These are phyloP conservation scores for Actenoides lindsayi DNA, from an alignment of 2,113 vertebrate species.

Conservation along the genomic window DNA sequence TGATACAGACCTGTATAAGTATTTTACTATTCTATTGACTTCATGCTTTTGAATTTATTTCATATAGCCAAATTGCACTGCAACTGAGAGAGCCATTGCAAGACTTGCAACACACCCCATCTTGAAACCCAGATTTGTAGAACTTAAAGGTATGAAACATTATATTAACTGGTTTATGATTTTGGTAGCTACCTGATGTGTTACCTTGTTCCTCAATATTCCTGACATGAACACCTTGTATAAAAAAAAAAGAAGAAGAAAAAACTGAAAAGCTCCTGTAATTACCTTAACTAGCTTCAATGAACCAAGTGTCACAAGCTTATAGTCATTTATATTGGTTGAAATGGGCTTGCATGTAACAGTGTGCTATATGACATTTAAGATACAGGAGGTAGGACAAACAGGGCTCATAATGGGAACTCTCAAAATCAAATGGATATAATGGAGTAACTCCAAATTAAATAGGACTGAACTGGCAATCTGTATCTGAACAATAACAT, in stretches of 20 bases:
- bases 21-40: neutral
- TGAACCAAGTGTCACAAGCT: neutral
- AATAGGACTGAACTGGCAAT: neutral
- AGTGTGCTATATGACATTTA: neutral
- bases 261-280: neutral
- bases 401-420: neutral
- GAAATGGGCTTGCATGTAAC: neutral
- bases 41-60: neutral
- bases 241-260: neutral
- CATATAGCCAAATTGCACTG: slow-evolving; percentile 77
- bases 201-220: neutral
- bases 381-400: neutral
- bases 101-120: slow-evolving; percentile 87
- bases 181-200: neutral
- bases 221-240: neutral
- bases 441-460: neutral
- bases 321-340: neutral
- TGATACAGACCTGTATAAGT: neutral
- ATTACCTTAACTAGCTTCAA: neutral
- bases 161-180: neutral
- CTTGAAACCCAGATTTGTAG: slow-evolving; percentile 84
- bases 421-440: neutral
- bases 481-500: neutral
- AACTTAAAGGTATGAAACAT: slow-evolving; percentile 80
- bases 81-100: slow-evolving; percentile 84